A percentile compares a stretch with the other conserved stretches of the same genome.
Conservation (phyloP, 1,140 invertebrate species). For the Cydia amplana region DNA sequence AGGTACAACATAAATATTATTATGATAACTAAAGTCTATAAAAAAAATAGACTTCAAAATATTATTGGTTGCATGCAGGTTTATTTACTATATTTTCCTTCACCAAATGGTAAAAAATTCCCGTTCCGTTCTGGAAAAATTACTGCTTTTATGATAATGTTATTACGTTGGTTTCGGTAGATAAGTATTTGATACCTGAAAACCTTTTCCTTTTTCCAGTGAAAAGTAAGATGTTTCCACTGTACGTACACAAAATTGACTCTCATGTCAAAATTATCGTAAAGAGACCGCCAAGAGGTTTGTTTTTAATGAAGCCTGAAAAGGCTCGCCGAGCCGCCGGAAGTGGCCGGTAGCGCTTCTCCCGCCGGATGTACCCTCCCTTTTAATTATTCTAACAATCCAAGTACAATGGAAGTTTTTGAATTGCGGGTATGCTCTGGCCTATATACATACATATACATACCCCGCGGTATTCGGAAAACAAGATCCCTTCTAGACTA, state of each 20-base stretch:
- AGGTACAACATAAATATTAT: too few relatives aligned
- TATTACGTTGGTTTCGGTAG: too few relatives aligned
- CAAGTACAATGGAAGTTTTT: slow-evolving; percentile 18
- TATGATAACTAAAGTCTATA: too few relatives aligned
- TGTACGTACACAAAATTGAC: background rate
- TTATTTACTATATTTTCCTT: too few relatives aligned
- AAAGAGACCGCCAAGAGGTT: background rate
- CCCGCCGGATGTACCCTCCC: slow-evolving; percentile 8
- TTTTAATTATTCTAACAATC: slow-evolving; percentile 29
- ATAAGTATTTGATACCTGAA: background rate
- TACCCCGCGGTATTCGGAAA: too few relatives aligned
- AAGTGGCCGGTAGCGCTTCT: slow-evolving; percentile 27
- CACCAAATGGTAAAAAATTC: too few relatives aligned
- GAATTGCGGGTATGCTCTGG: background rate
- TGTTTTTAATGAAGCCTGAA: slow-evolving; percentile 19
- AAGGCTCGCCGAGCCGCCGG: slow-evolving; percentile 9
- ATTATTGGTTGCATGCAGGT: too few relatives aligned
- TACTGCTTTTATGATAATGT: too few relatives aligned
- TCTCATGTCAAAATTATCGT: slow-evolving; percentile 2
- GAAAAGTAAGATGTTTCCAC: background rate
- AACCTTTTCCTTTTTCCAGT: background rate
- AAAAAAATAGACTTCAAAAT: too few relatives aligned
- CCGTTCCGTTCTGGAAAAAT: too few relatives aligned
- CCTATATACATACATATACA: background rate
- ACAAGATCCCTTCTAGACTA: too few relatives aligned